phyloP scores from a whole-genome alignment of 2,888 invertebrate species.

The Villa cingulata region DNA sequence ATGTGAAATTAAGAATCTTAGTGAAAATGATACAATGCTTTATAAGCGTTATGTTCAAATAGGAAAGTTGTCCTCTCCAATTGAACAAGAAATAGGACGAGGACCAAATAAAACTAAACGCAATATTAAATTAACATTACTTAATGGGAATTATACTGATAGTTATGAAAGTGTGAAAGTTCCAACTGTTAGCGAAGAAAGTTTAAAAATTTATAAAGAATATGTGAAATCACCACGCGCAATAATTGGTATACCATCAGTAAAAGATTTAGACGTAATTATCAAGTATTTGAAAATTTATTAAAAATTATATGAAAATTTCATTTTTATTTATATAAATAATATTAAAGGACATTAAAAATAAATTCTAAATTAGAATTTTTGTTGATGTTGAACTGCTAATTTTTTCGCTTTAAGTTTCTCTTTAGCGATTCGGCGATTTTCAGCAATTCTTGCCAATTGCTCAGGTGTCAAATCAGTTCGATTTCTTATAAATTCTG shows the following conservation, averaged over 20 bases:
- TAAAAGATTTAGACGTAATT: constrained; percentile 7
- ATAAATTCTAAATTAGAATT: too few species aligned
- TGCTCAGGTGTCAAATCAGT: constrained; percentile 44
- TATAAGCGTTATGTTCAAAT: constrained; percentile 34
- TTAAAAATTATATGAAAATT: background rate
- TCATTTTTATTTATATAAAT: too few species aligned
- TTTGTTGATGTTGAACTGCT: background rate
- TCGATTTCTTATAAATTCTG: background rate
- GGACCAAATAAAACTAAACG: constrained; percentile 23
- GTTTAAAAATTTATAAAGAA: constrained; percentile 27
- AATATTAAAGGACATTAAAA: too few species aligned
- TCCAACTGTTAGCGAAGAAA: constrained; percentile 27
- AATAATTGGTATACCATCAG: constrained; percentile 7
- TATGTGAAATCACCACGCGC: constrained; percentile 25
- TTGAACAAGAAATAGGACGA: constrained; percentile 1
- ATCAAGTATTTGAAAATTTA: background rate
- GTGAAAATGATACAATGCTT: constrained; percentile 25
- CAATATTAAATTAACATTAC: constrained; percentile 24
- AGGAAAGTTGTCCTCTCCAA: constrained; percentile 22
- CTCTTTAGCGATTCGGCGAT: constrained; percentile 51
- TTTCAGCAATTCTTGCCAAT: constrained; percentile 52
- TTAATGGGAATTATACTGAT: constrained; percentile 27
- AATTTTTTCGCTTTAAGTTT: constrained; percentile 40
- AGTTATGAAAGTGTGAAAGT: constrained; percentile 26
- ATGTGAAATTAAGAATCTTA: constrained; percentile 25